These are phyloP conservation scores for Limnodromus scolopaceus DNA, from an alignment of 2,797 vertebrate genomes.

Conservation along the genomic window DNA sequence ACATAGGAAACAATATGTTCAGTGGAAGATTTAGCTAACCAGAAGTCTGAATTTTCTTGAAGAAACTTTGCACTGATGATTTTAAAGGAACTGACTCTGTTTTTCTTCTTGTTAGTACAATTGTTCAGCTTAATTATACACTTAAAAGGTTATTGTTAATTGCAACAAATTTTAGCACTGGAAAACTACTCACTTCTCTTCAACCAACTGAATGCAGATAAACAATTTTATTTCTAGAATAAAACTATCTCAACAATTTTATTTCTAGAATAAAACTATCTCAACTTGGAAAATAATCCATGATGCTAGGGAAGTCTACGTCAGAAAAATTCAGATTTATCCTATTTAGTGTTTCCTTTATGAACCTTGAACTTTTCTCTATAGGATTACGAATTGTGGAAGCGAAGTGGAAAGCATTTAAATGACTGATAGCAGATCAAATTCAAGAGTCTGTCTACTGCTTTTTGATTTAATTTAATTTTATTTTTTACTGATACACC, in stretches of 20 bases:
- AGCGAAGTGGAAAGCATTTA: neutral
- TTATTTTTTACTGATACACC: fast-evolving
- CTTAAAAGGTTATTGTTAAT: neutral
- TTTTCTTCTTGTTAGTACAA: neutral
- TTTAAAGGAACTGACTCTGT: neutral
- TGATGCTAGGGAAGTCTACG: neutral
- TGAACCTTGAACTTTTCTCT: neutral
- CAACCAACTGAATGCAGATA: neutral
- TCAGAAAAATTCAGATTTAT: neutral
- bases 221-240: neutral
- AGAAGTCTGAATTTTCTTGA: neutral
- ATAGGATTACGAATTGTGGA: fast-evolving
- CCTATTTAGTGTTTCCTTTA: neutral
- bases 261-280: neutral
- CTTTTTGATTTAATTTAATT: neutral
- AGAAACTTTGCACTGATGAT: neutral
- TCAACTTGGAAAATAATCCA: neutral
- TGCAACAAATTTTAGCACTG: neutral
- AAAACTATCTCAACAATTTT: neutral
- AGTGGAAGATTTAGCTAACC: neutral
- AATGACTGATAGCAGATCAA: neutral
- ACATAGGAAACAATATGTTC: fast-evolving
- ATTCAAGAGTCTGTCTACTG: neutral
- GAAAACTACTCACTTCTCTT: neutral
- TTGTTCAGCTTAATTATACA: neutral